Conservation (phyloP, 1,140 invertebrate genomes). For the Polypedilum vanderplanki region DNA sequence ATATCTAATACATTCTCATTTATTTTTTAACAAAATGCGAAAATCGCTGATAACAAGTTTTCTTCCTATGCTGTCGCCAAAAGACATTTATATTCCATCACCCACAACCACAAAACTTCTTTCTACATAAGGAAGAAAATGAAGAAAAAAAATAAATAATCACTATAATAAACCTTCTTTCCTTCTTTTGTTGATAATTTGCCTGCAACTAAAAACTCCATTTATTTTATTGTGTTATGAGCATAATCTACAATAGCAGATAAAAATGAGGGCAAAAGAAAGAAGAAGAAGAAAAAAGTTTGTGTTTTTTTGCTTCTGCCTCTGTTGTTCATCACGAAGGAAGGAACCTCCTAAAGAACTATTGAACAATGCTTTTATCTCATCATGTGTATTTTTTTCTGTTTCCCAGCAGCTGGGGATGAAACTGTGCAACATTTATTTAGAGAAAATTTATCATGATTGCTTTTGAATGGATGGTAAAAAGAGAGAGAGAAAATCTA, state of each 20-base stretch:
- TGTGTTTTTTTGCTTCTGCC: background rate
- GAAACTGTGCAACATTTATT: too few relatives aligned
- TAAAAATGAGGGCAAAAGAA: background rate
- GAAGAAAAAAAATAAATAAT: conserved; percentile 18
- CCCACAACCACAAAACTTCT: too few relatives aligned
- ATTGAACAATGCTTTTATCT: conserved; percentile 9
- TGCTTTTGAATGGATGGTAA: too few relatives aligned
- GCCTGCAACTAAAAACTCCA: conserved; percentile 19
- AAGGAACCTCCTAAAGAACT: conserved; percentile 3
- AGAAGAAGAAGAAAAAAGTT: background rate
- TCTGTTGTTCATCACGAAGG: background rate
- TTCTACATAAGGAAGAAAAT: background rate
- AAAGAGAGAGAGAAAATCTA: too few relatives aligned
- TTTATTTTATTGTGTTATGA: conserved; percentile 23
- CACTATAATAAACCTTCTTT: conserved; percentile 19
- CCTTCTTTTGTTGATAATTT: conserved; percentile 11
- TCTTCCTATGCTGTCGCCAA: background rate
- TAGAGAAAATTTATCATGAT: too few relatives aligned
- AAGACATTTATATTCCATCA: background rate
- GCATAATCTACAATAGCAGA: background rate
- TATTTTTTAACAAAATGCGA: background rate
- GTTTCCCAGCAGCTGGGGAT: too few relatives aligned
- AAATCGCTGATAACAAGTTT: conserved; percentile 13
- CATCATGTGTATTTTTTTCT: too few relatives aligned
- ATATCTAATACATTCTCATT: background rate